Base-by-base conservation (phyloP, 2,888 invertebrate species). In the Acronicta psi region DNA sequence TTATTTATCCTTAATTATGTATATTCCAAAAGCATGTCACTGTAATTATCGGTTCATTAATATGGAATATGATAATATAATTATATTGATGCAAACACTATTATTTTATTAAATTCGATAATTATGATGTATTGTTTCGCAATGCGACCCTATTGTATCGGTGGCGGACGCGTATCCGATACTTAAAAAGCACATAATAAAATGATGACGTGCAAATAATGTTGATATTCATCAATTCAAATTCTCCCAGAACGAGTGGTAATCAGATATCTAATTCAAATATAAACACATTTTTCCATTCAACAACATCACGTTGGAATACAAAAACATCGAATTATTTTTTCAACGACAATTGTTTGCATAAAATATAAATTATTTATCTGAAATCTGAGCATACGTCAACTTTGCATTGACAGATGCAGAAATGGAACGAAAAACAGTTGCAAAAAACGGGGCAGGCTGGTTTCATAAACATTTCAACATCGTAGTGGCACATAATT, bases 331-430 rank as follows among this genome's bases (percentile, higher is more conserved):
- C 23, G 23, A 40, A 29, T 13, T 44, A n/a, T 20, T 56, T 40
- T 46, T 25, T 49, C 51, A 49, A 38, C n/a, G 41, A 38, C 37
- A 34, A 41, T 38, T 8, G 17, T 29, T 29, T 16, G n/a, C n/a
- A 37, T n/a, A 18, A 23, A 13, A 2, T 25, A 40, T 70, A 31
- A 49, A 57, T 65, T 29, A 49, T 51, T 36, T 23, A 38, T 38
- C 8, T 20, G 13, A 25, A 34, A 31, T 17, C n/a, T n/a, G n/a
- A n/a, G n/a, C n/a, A n/a, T n/a, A n/a, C n/a, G n/a, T n/a, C n/a
- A n/a, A n/a, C n/a, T n/a, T n/a, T n/a, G n/a, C 29, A 31, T 29
- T 38, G 17, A 41, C 8, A 20, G 18, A 25, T 46, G 40, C 18
- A 23, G 42, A 42, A 49, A 23, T 42, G 31, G n/a, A 34, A 41